phyloP scores from a whole-genome alignment of 2,113 vertebrate genomes.

The Proterorhinus semilunaris region DNA sequence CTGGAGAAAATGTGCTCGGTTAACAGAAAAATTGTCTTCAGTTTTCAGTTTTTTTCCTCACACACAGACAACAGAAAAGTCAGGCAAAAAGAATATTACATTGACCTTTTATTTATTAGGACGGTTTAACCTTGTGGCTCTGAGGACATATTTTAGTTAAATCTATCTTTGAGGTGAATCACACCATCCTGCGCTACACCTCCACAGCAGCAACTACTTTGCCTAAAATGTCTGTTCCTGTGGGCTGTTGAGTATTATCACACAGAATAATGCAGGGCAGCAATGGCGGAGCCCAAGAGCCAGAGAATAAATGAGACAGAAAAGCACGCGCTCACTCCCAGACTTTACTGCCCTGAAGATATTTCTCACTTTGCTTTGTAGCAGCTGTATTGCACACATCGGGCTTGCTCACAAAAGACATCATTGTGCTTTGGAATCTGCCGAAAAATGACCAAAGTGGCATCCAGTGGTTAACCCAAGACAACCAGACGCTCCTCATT shows the following conservation, averaged over 20 bases:
- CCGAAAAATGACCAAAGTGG: slow-evolving; percentile 15
- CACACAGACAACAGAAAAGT: no score
- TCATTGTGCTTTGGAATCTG: slow-evolving; percentile 9
- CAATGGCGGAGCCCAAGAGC: slow-evolving; percentile 10
- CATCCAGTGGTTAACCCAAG: slow-evolving; percentile 27
- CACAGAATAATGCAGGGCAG: slow-evolving; percentile 10
- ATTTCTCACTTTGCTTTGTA: slow-evolving; percentile 25
- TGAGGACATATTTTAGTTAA: no score
- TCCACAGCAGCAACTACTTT: slow-evolving; percentile 4
- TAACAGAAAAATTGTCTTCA: no score
- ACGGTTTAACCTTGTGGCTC: neutral
- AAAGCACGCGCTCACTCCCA: slow-evolving; percentile 12
- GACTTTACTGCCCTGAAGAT: slow-evolving; percentile 2
- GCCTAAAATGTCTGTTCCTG: slow-evolving; percentile 15
- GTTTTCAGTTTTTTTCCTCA: no score
- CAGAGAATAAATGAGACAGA: slow-evolving; percentile 7
- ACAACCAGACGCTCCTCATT: slow-evolving; percentile 8
- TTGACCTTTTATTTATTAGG: neutral
- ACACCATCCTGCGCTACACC: neutral
- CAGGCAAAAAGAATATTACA: neutral
- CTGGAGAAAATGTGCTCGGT: no score
- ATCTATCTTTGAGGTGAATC: neutral
- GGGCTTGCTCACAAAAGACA: slow-evolving; percentile 11
- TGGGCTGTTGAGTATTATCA: neutral
- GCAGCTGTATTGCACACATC: slow-evolving; percentile 5